These are phyloP conservation scores for Cheilosia urbana DNA, from an alignment of 2,888 invertebrate species.

Conservation along the genomic window DNA sequence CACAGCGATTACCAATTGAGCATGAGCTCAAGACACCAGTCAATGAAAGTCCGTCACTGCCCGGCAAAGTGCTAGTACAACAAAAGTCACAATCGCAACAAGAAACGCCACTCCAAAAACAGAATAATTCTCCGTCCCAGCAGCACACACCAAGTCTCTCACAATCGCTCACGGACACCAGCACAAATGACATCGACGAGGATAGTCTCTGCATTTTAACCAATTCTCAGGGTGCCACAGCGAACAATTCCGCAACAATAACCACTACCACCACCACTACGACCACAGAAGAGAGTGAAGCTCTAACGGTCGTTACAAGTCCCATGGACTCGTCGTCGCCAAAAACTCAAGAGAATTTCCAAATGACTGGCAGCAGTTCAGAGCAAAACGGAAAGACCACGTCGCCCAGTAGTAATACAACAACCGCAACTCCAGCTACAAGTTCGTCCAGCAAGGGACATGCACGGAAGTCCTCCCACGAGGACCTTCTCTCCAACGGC, in stretches of 20 bases:
- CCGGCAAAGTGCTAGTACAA: constrained; percentile 38
- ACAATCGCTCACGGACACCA: constrained; percentile 72
- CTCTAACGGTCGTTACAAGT: constrained; percentile 85
- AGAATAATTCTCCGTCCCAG: constrained; percentile 67
- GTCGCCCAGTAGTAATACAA: constrained; percentile 82
- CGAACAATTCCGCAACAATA: constrained; percentile 67
- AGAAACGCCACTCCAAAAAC: constrained; percentile 44
- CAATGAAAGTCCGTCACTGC: constrained; percentile 81
- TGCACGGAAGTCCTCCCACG: constrained; percentile 76
- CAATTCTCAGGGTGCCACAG: constrained; percentile 80
- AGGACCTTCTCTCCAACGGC: constrained; percentile 74
- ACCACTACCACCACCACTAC: constrained; percentile 81
- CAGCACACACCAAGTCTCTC: constrained; percentile 63
- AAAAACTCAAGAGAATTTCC: constrained; percentile 78
- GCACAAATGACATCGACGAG: constrained; percentile 85
- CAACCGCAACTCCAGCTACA: constrained; percentile 79
- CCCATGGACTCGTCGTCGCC: constrained; percentile 83
- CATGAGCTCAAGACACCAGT: constrained; percentile 84
- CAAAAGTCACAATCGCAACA: constrained; percentile 63
- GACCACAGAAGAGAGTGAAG: constrained; percentile 87
- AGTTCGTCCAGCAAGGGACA: constrained; percentile 77
- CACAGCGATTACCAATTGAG: constrained; percentile 77
- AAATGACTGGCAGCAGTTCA: constrained; percentile 67
- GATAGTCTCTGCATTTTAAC: constrained; percentile 86
- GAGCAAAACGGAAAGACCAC: constrained; percentile 77